Percentiles rank a stretch among this genome's conserved stretches.
Conservation (phyloP, 2,113 vertebrate species). For the Callionymus lyra region DNA sequence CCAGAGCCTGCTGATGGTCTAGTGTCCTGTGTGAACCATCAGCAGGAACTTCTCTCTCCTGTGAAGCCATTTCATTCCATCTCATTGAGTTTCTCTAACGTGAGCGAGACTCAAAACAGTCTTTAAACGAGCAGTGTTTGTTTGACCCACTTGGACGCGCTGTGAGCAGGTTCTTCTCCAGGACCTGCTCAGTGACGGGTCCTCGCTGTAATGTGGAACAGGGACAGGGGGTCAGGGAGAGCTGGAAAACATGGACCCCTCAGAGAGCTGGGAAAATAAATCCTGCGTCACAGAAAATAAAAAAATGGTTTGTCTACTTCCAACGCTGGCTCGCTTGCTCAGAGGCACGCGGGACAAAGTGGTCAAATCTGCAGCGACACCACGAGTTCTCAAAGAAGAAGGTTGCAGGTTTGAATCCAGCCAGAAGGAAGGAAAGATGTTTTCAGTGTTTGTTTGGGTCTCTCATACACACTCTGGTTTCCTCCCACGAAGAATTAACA, state of each 20-base stretch:
- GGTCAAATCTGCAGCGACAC: slow-evolving; percentile 31
- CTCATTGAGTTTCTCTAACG: slow-evolving; percentile 21
- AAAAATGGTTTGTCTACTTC: slow-evolving; percentile 37
- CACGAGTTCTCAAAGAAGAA: too few relatives aligned
- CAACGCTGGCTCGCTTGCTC: slow-evolving; percentile 25
- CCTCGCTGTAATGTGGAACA: slow-evolving; percentile 64
- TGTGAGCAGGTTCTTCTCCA: slow-evolving; percentile 42
- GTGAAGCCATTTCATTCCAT: slow-evolving; percentile 6
- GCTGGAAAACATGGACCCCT: slow-evolving; percentile 36
- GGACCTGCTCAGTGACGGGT: slow-evolving; percentile 43
- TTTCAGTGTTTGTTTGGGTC: too few relatives aligned
- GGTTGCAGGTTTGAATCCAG: too few relatives aligned
- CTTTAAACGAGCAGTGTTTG: slow-evolving; percentile 13
- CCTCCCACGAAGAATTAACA: too few relatives aligned
- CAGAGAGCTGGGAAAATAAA: slow-evolving; percentile 59
- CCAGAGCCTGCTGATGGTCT: too few relatives aligned
- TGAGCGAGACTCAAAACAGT: slow-evolving; percentile 5
- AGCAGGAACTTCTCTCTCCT: slow-evolving; percentile 5
- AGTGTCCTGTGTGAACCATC: too few relatives aligned
- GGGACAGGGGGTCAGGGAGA: slow-evolving; percentile 43
- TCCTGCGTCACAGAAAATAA: slow-evolving; percentile 50
- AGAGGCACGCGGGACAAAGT: slow-evolving; percentile 41
- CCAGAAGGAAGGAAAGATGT: too few relatives aligned
- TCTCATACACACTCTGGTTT: too few relatives aligned
- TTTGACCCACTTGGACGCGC: slow-evolving; percentile 47